A percentile compares a stretch with the other conserved stretches of the same genome.
These are phyloP conservation scores for Bradynema listronoti DNA, from an alignment of 1,140 invertebrate genomes.

Conservation along the genomic window DNA sequence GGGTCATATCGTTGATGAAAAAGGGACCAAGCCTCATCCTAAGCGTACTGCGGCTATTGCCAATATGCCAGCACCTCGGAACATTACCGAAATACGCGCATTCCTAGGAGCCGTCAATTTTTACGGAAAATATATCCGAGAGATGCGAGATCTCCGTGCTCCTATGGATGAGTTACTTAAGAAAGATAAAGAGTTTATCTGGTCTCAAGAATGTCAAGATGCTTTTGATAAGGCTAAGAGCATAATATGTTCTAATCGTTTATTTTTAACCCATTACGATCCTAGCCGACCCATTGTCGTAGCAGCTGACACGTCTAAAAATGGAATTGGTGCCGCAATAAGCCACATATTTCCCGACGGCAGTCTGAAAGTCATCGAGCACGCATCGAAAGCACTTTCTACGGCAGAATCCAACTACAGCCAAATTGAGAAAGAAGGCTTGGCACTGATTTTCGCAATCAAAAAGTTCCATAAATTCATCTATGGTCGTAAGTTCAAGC, in stretches of 20 bases:
- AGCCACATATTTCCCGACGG: slow-evolving; percentile 58
- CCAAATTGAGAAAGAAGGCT: slow-evolving; percentile 62
- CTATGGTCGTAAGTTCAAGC: slow-evolving; percentile 15
- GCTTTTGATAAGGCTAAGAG: slow-evolving; percentile 49
- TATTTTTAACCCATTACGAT: slow-evolving; percentile 58
- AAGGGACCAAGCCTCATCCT: too few relatives aligned
- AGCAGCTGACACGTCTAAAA: slow-evolving; percentile 60
- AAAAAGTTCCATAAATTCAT: slow-evolving; percentile 19
- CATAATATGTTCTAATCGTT: slow-evolving; percentile 29
- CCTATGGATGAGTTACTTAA: slow-evolving; percentile 29
- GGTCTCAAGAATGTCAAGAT: not conserved
- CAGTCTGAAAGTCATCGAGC: slow-evolving; percentile 58
- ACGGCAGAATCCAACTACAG: slow-evolving; percentile 60
- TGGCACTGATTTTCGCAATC: slow-evolving; percentile 15
- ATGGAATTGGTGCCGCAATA: slow-evolving; percentile 60
- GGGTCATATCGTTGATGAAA: too few relatives aligned
- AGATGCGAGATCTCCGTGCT: slow-evolving; percentile 23
- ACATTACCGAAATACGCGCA: slow-evolving; percentile 12
- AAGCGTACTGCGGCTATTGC: too few relatives aligned
- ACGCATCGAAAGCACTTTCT: slow-evolving; percentile 59
- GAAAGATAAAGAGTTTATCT: slow-evolving; percentile 19
- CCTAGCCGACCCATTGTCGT: slow-evolving; percentile 55
- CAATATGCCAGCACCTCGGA: too few relatives aligned
- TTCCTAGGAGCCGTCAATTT: slow-evolving; percentile 48
- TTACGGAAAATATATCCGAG: slow-evolving; percentile 23